Conservation (phyloP, 2,888 invertebrate genomes). For the Drosophila algonquin region DNA sequence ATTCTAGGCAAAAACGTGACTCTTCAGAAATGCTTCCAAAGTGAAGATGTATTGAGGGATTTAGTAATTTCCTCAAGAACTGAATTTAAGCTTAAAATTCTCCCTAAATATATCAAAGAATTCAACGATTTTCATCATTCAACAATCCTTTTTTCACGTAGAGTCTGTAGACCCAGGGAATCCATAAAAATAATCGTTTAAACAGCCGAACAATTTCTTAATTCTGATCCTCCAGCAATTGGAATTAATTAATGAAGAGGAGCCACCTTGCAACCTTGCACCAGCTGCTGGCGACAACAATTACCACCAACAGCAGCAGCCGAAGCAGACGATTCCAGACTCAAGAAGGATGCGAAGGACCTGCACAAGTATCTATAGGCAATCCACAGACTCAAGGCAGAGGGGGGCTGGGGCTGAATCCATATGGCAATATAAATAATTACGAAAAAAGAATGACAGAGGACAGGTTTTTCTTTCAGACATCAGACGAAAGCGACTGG, state of each 20-base stretch:
- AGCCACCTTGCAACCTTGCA: conserved; percentile 42
- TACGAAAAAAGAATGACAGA: conserved; percentile 45
- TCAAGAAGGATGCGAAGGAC: conserved; percentile 8
- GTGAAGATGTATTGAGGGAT: neutral
- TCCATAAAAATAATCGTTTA: conserved; percentile 29
- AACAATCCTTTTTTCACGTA: neutral
- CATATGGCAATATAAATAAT: conserved; percentile 57
- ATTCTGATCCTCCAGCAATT: conserved; percentile 17
- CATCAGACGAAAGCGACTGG: conserved; percentile 49
- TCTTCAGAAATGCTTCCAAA: neutral
- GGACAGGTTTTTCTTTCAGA: conserved; percentile 44
- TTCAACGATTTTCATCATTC: no score
- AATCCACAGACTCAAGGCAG: conserved; percentile 4
- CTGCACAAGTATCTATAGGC: neutral
- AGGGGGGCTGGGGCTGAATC: conserved; percentile 8
- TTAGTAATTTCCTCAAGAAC: neutral
- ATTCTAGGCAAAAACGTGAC: neutral
- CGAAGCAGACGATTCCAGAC: conserved; percentile 4
- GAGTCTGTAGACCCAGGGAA: conserved; percentile 1
- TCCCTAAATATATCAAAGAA: no score
- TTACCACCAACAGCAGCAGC: conserved; percentile 14
- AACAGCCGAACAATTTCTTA: neutral
- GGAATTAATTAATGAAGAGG: conserved; percentile 49
- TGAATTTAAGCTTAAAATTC: neutral
- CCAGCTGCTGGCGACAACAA: conserved; percentile 30